phyloP scores from a whole-genome alignment of 2,888 invertebrate species.

The Sesia bembeciformis region DNA sequence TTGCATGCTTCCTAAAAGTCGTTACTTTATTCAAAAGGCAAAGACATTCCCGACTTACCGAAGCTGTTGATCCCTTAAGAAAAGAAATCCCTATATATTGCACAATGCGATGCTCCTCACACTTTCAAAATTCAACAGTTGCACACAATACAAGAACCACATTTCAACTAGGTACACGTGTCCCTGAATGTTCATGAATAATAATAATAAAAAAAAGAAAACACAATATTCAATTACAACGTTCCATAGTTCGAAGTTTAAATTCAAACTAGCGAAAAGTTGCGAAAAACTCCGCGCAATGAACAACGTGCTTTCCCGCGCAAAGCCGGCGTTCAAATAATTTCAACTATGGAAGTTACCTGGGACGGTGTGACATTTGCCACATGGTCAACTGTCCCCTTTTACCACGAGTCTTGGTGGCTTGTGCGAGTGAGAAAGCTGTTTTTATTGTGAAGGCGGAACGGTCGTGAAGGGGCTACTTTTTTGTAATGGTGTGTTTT shows the following conservation, averaged over 20 bases:
- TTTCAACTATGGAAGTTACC: slow-evolving; percentile 47
- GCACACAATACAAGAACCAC: slow-evolving; percentile 5
- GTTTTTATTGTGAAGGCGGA: slow-evolving; percentile 49
- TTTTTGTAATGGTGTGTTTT: slow-evolving; percentile 51
- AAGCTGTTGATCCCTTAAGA: slow-evolving; percentile 36
- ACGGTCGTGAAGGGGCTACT: slow-evolving; percentile 39
- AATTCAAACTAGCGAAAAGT: slow-evolving; percentile 15
- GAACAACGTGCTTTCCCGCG: slow-evolving; percentile 61
- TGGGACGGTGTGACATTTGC: slow-evolving; percentile 54
- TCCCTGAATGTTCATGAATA: neutral
- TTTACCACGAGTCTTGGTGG: slow-evolving; percentile 12
- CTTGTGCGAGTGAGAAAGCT: slow-evolving; percentile 19
- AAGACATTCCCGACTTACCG: slow-evolving; percentile 42
- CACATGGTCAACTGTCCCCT: slow-evolving; percentile 32
- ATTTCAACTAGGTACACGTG: slow-evolving; percentile 6
- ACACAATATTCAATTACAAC: slow-evolving; percentile 1
- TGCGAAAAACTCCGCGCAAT: slow-evolving; percentile 32
- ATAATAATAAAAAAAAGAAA: neutral
- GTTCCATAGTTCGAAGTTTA: slow-evolving; percentile 9
- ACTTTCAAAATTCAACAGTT: slow-evolving; percentile 34
- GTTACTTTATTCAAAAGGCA: neutral
- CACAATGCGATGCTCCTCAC: slow-evolving; percentile 42
- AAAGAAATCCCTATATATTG: slow-evolving; percentile 49
- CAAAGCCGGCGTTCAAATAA: slow-evolving; percentile 66
- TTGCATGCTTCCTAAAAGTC: no score